These are phyloP conservation scores for Chamaea fasciata DNA, from an alignment of 2,113 vertebrate genomes.

Conservation along the genomic window DNA sequence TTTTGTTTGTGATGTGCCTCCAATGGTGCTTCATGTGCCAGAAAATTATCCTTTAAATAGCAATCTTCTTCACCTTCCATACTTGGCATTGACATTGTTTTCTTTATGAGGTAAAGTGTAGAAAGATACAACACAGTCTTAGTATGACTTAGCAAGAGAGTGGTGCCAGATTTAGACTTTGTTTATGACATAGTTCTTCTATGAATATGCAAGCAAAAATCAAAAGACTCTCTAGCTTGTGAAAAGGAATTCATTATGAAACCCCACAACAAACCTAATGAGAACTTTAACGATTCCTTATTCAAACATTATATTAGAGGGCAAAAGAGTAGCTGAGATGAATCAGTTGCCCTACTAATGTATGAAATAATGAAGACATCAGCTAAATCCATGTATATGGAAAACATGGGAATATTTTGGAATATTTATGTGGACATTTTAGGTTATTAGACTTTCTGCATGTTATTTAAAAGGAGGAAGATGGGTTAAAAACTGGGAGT, in stretches of 20 bases:
- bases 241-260: constrained; percentile 59
- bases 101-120: constrained; percentile 28
- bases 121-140: constrained; percentile 43
- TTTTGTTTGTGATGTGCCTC: neutral
- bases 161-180: constrained; percentile 58
- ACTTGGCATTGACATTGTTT: constrained; percentile 50
- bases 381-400: neutral
- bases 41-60: constrained; percentile 43
- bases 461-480: neutral
- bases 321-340: constrained; percentile 17
- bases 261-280: constrained; percentile 56
- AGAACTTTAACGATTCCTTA: constrained; percentile 42
- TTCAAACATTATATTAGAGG: constrained; percentile 41
- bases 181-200: constrained; percentile 56
- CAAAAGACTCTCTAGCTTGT: constrained; percentile 45
- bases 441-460: neutral
- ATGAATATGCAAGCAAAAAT: constrained; percentile 66
- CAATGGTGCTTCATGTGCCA: neutral
- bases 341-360: neutral
- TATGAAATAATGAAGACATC: neutral
- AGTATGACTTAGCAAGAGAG: neutral
- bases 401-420: neutral
- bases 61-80: constrained; percentile 26
- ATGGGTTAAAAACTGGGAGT: neutral
- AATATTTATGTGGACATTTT: neutral